Evolutionary conservation across 2,113 vertebrate species (phyloP), one percentile per base, ranked within the genome.

Genomic region (Colossoma macropomum): DNA sequence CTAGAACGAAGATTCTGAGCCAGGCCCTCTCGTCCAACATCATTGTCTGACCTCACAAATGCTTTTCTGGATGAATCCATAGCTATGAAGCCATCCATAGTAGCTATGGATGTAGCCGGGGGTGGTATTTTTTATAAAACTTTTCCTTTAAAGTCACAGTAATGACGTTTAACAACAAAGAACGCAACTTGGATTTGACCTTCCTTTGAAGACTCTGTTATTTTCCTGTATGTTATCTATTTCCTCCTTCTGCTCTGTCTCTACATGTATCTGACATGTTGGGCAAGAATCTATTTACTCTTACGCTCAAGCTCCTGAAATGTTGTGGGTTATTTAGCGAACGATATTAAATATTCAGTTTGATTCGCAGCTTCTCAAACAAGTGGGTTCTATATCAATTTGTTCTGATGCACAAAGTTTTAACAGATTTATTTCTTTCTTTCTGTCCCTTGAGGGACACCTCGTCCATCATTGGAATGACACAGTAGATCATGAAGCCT

Each of bases 391-490:
- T 59, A 27, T 74, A 82, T 76, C 81, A 76, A 56, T 76, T 82
- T 65, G 45, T 62, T 59, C 48, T 65, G 11, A 13, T 69, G 73
- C 59, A 25, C 73, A 54, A 81, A 82, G 54, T 82, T 73, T 73
- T 23, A 15, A 4, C 21, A 41, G 30, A 62, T 62, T 62, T 21
- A 25, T 82, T 76, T 7, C 1, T 69, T 75, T 10, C 27, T 13
- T 69, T 76, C 75, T 23, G 6, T 19, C 50, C 45, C 63, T 68
- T 76, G 73, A 76, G 80, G 82, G 85, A 80, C 71, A 85, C 56
- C 30, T 75, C 65, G 75, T 88, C 78, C 62, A 77, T 87, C 87
- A 85, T 19, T 84, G 78, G 68, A 87, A 88, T 84, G 75, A 85
- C 78, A 86, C 79, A 50, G 68, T 88, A 86, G 80, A 88, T 88